Conservation (phyloP, 2,888 invertebrate genomes). For the Phortica magna region DNA sequence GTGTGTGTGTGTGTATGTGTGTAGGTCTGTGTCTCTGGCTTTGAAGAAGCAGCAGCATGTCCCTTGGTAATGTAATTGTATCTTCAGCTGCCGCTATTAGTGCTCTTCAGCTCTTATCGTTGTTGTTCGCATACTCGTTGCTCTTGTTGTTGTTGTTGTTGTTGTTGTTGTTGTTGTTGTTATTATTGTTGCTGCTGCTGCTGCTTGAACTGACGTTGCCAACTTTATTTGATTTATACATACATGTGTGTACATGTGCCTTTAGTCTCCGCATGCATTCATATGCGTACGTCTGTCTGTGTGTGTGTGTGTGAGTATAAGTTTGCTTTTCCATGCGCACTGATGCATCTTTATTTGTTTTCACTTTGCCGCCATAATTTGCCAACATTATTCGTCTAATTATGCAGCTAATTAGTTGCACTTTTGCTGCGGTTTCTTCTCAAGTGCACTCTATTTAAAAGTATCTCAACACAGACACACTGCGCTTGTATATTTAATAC, state of each 20-base stretch:
- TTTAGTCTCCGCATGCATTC: neutral
- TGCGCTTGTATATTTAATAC: too few relatives aligned
- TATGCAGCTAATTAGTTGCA: conserved; percentile 18
- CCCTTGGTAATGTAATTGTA: neutral
- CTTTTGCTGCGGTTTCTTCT: neutral
- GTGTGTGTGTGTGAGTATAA: conserved; percentile 2
- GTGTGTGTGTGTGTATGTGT: too few relatives aligned
- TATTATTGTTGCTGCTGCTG: neutral
- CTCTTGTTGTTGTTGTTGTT: neutral
- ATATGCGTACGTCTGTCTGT: neutral
- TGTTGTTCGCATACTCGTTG: conserved; percentile 43
- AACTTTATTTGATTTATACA: conserved; percentile 20
- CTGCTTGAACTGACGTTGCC: neutral
- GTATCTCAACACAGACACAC: neutral
- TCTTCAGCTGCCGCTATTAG: neutral
- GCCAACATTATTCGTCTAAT: conserved; percentile 18
- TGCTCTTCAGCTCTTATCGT: conserved; percentile 52
- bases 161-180: neutral
- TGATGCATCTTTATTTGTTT: neutral
- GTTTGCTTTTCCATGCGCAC: neutral
- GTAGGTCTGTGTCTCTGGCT: neutral
- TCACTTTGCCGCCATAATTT: neutral
- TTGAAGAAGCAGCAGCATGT: neutral
- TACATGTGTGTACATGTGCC: neutral
- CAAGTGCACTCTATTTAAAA: neutral